Evolutionary conservation across 2,113 vertebrate genomes (phyloP).

Genomic region (Anarrhichthys ocellatus): DNA sequence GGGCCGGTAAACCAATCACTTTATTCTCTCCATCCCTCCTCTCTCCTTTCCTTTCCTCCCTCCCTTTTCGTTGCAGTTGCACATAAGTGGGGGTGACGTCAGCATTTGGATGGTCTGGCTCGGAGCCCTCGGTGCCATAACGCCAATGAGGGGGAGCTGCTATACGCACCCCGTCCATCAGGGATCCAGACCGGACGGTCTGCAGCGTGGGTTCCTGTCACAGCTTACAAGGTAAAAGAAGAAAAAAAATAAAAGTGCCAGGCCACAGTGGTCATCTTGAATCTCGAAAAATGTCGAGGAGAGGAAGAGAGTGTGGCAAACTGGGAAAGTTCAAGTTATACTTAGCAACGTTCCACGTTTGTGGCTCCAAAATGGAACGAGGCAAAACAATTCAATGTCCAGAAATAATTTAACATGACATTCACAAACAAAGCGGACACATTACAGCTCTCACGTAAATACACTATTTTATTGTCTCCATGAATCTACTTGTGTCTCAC

Average conservation of each 20-base stretch:
- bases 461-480: constrained; percentile 29
- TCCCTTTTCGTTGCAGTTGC: constrained; percentile 64
- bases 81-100: constrained; percentile 83
- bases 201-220: constrained; percentile 59
- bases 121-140: constrained; percentile 78
- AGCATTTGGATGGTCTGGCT: constrained; percentile 81
- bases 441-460: constrained; percentile 35
- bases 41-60: background rate
- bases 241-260: constrained; percentile 10
- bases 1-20: constrained; percentile 84
- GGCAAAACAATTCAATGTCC: constrained; percentile 32
- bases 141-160: constrained; percentile 76
- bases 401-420: constrained; percentile 57
- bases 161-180: constrained; percentile 68
- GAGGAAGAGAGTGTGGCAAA: constrained; percentile 47
- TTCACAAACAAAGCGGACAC: constrained; percentile 57
- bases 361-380: constrained; percentile 53
- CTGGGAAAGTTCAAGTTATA: constrained; percentile 62
- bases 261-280: constrained; percentile 40
- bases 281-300: constrained; percentile 59
- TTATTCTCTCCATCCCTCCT: constrained; percentile 57
- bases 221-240: constrained; percentile 48
- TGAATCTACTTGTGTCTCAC: background rate
- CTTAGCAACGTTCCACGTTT: constrained; percentile 51
- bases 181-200: constrained; percentile 61